Percentiles rank a stretch among this genome's conserved stretches.
Evolutionary conservation across 2,797 vertebrate genomes (phyloP).

Genomic region (Malacoctenus gilli): DNA sequence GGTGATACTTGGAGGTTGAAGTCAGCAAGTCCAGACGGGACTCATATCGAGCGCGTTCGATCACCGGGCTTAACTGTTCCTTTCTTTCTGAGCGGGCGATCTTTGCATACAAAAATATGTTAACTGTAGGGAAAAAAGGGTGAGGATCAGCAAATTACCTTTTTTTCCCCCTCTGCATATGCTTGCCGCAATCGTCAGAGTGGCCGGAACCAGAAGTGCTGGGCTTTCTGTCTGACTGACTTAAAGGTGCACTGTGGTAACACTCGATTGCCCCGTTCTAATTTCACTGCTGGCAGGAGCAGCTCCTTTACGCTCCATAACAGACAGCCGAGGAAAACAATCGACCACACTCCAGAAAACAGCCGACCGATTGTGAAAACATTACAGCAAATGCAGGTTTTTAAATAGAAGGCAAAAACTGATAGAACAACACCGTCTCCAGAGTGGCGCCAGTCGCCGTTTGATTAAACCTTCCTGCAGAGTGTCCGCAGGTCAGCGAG

Average conservation of each 20-base stretch:
- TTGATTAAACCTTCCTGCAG: not conserved
- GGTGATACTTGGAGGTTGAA: constrained; percentile 30
- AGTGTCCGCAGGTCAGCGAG: not conserved
- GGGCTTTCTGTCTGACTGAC: constrained; percentile 36
- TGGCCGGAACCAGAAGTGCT: constrained; percentile 35
- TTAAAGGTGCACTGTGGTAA: constrained; percentile 40
- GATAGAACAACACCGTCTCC: constrained; percentile 5
- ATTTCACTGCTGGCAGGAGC: constrained; percentile 47
- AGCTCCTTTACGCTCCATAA: constrained; percentile 42
- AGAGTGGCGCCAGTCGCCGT: not conserved
- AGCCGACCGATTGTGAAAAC: constrained; percentile 18
- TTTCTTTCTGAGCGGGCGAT: constrained; percentile 39
- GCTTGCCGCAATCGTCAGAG: constrained; percentile 33
- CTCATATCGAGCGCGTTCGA: too few species aligned
- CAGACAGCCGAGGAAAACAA: constrained; percentile 39
- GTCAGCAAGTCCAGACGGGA: too few species aligned
- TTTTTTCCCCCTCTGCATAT: constrained; percentile 31
- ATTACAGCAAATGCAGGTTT: not conserved
- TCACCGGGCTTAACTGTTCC: too few species aligned
- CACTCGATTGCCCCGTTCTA: constrained; percentile 52
- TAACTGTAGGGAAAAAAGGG: too few species aligned
- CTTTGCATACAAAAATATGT: constrained; percentile 47
- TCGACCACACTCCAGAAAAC: constrained; percentile 33
- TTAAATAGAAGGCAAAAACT: constrained; percentile 19
- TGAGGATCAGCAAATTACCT: constrained; percentile 56